Evolutionary conservation across 2,113 vertebrate genomes (phyloP).

Genomic region (Ochotona princeps): DNA sequence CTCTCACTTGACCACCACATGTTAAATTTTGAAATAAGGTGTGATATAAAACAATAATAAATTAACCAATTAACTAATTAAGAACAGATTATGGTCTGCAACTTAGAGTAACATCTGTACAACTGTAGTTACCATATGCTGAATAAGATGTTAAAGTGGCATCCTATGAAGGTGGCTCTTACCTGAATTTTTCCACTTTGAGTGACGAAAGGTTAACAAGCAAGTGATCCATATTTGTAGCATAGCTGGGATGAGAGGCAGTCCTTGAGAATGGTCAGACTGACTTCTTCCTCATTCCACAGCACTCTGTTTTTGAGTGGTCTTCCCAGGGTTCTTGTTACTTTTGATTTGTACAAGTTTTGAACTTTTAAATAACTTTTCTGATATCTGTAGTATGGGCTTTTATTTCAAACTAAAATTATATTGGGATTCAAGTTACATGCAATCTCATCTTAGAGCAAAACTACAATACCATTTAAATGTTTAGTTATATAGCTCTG

Average conservation of each 20-base stretch:
- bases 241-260: not conserved
- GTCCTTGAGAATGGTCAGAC: not conserved
- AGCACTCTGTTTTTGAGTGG: not conserved
- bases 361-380: constrained; percentile 8
- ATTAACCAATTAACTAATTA: not conserved
- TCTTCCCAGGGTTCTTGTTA: not conserved
- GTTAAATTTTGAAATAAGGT: not conserved
- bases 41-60: constrained; percentile 7
- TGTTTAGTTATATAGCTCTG: not conserved
- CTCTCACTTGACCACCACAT: not conserved
- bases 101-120: not conserved
- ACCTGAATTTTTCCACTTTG: not conserved
- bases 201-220: not conserved
- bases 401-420: constrained; percentile 31
- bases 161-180: not conserved
- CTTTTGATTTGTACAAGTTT: not conserved
- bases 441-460: not conserved
- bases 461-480: not conserved
- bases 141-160: not conserved
- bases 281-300: not conserved
- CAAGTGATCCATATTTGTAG: not conserved
- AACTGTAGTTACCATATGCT: not conserved
- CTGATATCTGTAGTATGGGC: not conserved
- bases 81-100: not conserved
- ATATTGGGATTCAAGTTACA: not conserved